Evolutionary conservation across 2,888 invertebrate species (phyloP).

Genomic region (Cheilosia variabilis): DNA sequence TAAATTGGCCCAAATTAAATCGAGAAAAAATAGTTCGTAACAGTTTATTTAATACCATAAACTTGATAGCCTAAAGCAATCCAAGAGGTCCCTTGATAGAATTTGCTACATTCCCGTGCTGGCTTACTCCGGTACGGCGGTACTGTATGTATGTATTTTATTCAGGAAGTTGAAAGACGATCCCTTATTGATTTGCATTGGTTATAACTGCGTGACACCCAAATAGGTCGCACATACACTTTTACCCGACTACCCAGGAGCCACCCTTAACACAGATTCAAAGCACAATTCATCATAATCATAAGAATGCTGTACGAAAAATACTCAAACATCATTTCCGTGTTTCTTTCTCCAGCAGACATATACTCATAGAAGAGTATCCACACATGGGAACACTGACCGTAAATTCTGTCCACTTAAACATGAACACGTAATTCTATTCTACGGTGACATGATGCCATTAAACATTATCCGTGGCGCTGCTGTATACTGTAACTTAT

Average conservation of each 20-base stretch:
- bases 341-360: slow-evolving; percentile 32
- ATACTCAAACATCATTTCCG: slow-evolving; percentile 59
- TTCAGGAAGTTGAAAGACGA: too few relatives aligned
- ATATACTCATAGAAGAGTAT: background rate
- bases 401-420: slow-evolving; percentile 73
- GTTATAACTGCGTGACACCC: background rate
- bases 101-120: too few relatives aligned
- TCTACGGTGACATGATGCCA: slow-evolving; percentile 74
- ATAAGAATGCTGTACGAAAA: slow-evolving; percentile 44
- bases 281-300: slow-evolving; percentile 13
- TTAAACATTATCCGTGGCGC: slow-evolving; percentile 75
- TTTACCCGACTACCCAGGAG: background rate
- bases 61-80: too few relatives aligned
- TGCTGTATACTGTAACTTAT: slow-evolving; percentile 62
- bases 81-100: too few relatives aligned
- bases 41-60: too few relatives aligned
- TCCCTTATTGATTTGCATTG: too few relatives aligned
- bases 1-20: too few relatives aligned
- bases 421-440: slow-evolving; percentile 74
- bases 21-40: too few relatives aligned
- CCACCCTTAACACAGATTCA: slow-evolving; percentile 20
- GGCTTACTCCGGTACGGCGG: too few relatives aligned
- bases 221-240: too few relatives aligned
- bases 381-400: slow-evolving; percentile 58
- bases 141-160: too few relatives aligned